These are phyloP conservation scores for Actenoides lindsayi DNA, from an alignment of 2,113 vertebrate genomes.

Conservation along the genomic window DNA sequence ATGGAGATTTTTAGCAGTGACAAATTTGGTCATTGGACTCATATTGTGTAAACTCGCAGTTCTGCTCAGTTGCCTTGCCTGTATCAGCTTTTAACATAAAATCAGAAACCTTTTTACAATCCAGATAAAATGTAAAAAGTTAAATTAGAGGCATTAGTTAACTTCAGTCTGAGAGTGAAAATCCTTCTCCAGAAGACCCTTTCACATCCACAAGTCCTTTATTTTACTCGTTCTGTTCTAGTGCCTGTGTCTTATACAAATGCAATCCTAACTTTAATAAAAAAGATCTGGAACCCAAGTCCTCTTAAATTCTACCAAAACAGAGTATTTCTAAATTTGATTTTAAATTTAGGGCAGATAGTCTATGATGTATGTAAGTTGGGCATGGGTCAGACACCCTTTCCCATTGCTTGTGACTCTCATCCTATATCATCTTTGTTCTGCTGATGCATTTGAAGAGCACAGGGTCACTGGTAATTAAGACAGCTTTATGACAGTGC, in stretches of 20 bases:
- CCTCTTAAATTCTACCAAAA: not conserved
- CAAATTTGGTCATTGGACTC: not conserved
- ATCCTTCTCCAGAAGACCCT: not conserved
- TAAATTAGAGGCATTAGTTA: not conserved
- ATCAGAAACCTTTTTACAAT: not conserved
- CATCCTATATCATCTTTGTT: slow-evolving; percentile 42
- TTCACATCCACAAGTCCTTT: not conserved
- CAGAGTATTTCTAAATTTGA: not conserved
- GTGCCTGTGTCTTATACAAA: not conserved
- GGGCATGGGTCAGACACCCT: slow-evolving; percentile 4
- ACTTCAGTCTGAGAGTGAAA: not conserved
- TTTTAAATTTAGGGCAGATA: not conserved
- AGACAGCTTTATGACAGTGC: slow-evolving; percentile 25
- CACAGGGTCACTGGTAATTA: slow-evolving; percentile 45
- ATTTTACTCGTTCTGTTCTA: not conserved
- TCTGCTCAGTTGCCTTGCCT: not conserved
- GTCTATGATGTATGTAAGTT: not conserved
- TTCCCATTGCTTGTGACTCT: slow-evolving; percentile 19
- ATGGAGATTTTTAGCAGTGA: not conserved
- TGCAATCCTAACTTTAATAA: not conserved
- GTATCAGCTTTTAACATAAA: not conserved
- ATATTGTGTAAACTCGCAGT: not conserved
- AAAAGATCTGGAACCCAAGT: not conserved
- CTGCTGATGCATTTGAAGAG: slow-evolving; percentile 32
- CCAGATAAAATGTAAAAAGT: not conserved